These are phyloP conservation scores for Prostheceraeus crozeri DNA, from an alignment of 2,888 invertebrate genomes.

Conservation along the genomic window DNA sequence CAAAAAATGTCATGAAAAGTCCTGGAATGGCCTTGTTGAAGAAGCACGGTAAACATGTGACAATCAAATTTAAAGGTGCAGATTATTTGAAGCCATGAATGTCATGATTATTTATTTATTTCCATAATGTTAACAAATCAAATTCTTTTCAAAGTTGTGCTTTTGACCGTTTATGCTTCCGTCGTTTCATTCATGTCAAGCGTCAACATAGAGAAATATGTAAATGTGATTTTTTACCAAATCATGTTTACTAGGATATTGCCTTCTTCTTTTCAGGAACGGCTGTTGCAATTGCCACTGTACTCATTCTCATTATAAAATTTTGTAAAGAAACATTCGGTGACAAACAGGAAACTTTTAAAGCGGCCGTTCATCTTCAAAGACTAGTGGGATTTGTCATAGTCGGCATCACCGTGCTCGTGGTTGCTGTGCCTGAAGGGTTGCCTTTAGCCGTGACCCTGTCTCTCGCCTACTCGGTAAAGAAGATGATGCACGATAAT, in stretches of 20 bases:
- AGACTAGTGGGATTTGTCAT: constrained; percentile 92
- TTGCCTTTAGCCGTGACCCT: constrained; percentile 94
- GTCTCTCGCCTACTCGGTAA: constrained; percentile 95
- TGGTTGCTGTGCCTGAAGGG: constrained; percentile 98
- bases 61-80: no score
- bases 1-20: no score
- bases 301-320: constrained; percentile 74
- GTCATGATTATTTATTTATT: no score
- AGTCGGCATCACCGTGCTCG: constrained; percentile 97
- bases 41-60: no score
- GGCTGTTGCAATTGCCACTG: constrained; percentile 90
- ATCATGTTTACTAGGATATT: constrained; percentile 93
- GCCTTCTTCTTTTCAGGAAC: constrained; percentile 85
- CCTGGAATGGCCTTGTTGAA: no score
- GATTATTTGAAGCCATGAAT: no score
- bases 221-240: constrained; percentile 96
- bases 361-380: constrained; percentile 67
- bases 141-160: no score
- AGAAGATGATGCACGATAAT: constrained; percentile 65
- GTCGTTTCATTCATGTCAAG: no score
- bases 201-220: no score
- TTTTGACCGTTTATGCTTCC: no score
- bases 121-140: no score
- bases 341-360: constrained; percentile 48
- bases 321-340: background rate